phyloP scores from a whole-genome alignment of 2,888 invertebrate species.

The Caenorhabditis parvicauda region DNA sequence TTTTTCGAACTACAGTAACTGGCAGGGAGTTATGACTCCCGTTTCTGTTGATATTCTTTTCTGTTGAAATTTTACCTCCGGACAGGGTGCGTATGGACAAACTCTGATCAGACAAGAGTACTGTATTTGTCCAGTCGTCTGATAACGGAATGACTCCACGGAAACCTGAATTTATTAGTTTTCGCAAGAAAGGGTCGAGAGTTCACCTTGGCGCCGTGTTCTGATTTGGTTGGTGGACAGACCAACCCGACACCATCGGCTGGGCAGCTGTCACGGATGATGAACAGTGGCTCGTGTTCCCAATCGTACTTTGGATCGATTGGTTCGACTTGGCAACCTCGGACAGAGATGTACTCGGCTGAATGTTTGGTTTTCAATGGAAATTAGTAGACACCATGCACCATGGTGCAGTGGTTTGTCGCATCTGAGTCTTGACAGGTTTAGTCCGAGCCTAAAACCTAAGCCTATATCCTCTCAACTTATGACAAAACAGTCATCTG shows the following conservation, averaged over 20 bases:
- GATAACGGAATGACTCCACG: conserved; percentile 63
- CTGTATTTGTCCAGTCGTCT: conserved; percentile 61
- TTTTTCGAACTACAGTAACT: no score
- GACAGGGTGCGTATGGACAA: conserved; percentile 59
- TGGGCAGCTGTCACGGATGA: conserved; percentile 52
- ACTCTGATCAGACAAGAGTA: conserved; percentile 61
- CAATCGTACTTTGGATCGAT: conserved; percentile 59
- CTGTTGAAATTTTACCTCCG: conserved; percentile 24
- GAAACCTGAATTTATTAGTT: conserved; percentile 38
- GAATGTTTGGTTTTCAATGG: conserved; percentile 8
- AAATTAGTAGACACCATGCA: no score
- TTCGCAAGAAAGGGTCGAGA: not conserved
- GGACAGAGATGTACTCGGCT: conserved; percentile 58
- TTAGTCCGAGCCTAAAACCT: no score
- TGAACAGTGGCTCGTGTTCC: conserved; percentile 62
- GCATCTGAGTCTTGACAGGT: no score
- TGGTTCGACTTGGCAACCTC: conserved; percentile 62
- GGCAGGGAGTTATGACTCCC: no score
- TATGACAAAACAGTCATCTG: no score
- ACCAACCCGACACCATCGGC: conserved; percentile 62
- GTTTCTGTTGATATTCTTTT: not conserved
- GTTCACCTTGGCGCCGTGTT: conserved; percentile 55
- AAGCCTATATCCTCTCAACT: no score
- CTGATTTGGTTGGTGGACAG: conserved; percentile 58
- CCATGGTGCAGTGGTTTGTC: no score